phyloP scores from a whole-genome alignment of 2,797 vertebrate genomes.

The Ptychobarbus kaznakovi region DNA sequence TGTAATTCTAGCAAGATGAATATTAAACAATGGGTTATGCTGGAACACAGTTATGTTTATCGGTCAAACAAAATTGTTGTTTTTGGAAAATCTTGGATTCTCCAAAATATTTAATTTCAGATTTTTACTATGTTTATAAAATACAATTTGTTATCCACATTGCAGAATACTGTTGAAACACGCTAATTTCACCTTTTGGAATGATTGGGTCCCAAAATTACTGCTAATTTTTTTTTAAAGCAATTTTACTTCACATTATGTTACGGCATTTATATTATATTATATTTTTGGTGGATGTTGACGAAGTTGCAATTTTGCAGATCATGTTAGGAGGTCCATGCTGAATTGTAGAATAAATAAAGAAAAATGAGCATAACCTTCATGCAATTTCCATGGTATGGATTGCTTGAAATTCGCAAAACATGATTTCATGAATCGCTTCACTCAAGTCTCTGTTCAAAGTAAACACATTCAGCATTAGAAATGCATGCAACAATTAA shows the following conservation, averaged over 20 bases:
- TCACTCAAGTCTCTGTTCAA: neutral
- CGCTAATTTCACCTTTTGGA: conserved; percentile 26
- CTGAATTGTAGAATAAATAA: neutral
- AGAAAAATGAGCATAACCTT: neutral
- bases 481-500: conserved; percentile 52
- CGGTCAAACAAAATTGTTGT: conserved; percentile 16
- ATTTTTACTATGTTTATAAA: conserved; percentile 12
- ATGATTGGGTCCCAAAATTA: conserved; percentile 39
- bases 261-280: neutral
- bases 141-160: neutral
- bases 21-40: neutral
- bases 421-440: conserved; percentile 10
- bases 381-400: conserved; percentile 22
- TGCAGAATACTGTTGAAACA: neutral
- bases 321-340: conserved; percentile 2
- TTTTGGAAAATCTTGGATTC: conserved; percentile 9
- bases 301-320: neutral
- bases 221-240: neutral
- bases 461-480: conserved; percentile 42
- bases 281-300: neutral
- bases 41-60: neutral
- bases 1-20: neutral
- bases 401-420: conserved; percentile 30
- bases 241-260: neutral
- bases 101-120: conserved; percentile 16